These are phyloP conservation scores for Chelon labrosus DNA, from an alignment of 2,797 vertebrate genomes.

Conservation along the genomic window DNA sequence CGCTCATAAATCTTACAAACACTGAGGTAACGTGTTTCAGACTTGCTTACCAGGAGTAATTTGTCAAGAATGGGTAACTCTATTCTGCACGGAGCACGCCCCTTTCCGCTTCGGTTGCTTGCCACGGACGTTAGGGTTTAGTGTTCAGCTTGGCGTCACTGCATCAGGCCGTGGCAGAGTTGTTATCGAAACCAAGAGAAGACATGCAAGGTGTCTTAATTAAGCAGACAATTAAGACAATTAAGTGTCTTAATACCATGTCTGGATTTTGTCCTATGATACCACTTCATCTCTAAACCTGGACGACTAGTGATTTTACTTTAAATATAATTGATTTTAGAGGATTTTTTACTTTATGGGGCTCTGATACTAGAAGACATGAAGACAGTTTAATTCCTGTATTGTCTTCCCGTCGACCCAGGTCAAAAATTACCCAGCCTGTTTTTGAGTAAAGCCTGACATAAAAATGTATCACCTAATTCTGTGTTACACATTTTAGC, in stretches of 20 bases:
- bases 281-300: neutral
- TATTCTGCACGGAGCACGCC: slow-evolving; percentile 38
- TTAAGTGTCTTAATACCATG: too few relatives aligned
- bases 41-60: slow-evolving; percentile 78
- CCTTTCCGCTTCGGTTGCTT: slow-evolving; percentile 47
- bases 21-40: slow-evolving; percentile 71
- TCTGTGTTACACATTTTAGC: too few relatives aligned
- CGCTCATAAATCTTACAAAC: slow-evolving; percentile 79
- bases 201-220: slow-evolving; percentile 10
- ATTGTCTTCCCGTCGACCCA: too few relatives aligned
- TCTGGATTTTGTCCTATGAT: neutral
- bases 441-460: too few relatives aligned
- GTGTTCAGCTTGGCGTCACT: slow-evolving; percentile 46
- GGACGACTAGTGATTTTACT: too few relatives aligned
- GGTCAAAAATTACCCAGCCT: too few relatives aligned
- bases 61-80: slow-evolving; percentile 68
- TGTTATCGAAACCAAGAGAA: slow-evolving; percentile 23
- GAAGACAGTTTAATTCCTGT: too few relatives aligned
- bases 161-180: slow-evolving; percentile 30
- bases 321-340: too few relatives aligned
- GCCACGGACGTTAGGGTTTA: slow-evolving; percentile 32
- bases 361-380: too few relatives aligned
- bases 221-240: too few relatives aligned
- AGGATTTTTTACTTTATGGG: too few relatives aligned
- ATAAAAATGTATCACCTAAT: too few relatives aligned